phyloP scores from a whole-genome alignment of 2,113 vertebrate genomes.

The Carollia perspicillata region DNA sequence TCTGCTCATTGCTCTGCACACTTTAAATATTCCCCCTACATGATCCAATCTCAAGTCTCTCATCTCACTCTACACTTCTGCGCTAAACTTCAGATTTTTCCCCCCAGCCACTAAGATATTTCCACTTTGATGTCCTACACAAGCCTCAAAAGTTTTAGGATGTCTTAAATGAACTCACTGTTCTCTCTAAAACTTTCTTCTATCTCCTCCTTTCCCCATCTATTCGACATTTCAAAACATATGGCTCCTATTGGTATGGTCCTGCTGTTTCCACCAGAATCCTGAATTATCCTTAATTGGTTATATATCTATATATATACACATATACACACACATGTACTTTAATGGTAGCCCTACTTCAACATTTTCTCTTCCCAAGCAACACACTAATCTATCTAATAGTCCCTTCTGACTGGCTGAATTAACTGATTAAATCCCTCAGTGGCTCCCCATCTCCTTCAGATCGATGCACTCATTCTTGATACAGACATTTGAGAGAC shows the following conservation, averaged over 20 bases:
- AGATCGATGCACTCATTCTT: neutral
- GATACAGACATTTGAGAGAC: neutral
- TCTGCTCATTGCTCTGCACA: neutral
- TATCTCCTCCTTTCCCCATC: neutral
- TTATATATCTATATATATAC: neutral
- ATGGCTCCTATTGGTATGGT: neutral
- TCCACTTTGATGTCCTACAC: neutral
- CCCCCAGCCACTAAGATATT: neutral
- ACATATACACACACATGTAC: neutral
- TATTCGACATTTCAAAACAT: neutral
- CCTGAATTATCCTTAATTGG: neutral
- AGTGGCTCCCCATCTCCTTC: neutral
- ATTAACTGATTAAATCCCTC: neutral
- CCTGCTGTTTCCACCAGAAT: neutral
- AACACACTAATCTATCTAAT: neutral
- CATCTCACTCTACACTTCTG: neutral
- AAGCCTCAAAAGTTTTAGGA: neutral
- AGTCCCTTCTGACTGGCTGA: neutral
- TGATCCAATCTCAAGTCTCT: neutral
- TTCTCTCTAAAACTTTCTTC: neutral
- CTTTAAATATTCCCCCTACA: neutral
- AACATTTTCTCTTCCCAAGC: neutral
- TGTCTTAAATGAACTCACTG: neutral
- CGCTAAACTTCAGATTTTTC: neutral
- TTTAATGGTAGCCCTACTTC: neutral